phyloP scores from a whole-genome alignment of 1,140 invertebrate species.

The Xylocopa sonorina region DNA sequence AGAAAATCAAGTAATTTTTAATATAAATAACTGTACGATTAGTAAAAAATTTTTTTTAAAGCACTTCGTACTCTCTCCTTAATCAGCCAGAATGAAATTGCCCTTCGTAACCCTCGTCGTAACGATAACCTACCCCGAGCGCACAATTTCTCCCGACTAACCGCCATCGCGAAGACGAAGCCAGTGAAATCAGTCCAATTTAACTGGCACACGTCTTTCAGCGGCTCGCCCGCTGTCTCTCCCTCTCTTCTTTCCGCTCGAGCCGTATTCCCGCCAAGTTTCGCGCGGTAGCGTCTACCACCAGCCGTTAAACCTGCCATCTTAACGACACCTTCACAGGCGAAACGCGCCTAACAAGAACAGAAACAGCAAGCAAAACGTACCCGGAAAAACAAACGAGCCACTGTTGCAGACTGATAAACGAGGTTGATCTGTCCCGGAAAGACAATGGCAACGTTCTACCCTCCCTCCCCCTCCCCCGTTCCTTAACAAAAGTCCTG shows the following conservation, averaged over 20 bases:
- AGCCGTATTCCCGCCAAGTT: slow-evolving; percentile 16
- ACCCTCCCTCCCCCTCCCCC: neutral
- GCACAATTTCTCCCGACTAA: slow-evolving; percentile 50
- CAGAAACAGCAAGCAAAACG: neutral
- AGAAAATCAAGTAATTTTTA: no score
- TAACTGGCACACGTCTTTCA: slow-evolving; percentile 55
- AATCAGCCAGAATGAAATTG: neutral
- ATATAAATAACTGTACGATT: no score
- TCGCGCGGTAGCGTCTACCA: slow-evolving; percentile 31
- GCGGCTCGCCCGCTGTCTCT: slow-evolving; percentile 7
- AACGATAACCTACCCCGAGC: no score
- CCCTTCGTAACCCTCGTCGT: neutral
- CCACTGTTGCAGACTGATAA: neutral
- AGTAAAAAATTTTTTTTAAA: neutral
- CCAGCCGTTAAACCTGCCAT: slow-evolving; percentile 14
- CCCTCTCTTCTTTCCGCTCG: neutral
- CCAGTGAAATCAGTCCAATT: slow-evolving; percentile 58
- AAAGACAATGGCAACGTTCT: neutral
- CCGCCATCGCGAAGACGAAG: slow-evolving; percentile 5
- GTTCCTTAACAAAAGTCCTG: slow-evolving; percentile 3
- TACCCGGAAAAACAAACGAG: neutral
- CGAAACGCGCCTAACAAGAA: neutral
- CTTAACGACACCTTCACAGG: neutral
- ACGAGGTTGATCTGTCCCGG: neutral
- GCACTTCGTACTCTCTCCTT: no score